A percentile compares a stretch with the other conserved stretches of the same genome.
Evolutionary conservation across 2,113 vertebrate species (phyloP).

Genomic region (Cyanoramphus novaezelandiae): DNA sequence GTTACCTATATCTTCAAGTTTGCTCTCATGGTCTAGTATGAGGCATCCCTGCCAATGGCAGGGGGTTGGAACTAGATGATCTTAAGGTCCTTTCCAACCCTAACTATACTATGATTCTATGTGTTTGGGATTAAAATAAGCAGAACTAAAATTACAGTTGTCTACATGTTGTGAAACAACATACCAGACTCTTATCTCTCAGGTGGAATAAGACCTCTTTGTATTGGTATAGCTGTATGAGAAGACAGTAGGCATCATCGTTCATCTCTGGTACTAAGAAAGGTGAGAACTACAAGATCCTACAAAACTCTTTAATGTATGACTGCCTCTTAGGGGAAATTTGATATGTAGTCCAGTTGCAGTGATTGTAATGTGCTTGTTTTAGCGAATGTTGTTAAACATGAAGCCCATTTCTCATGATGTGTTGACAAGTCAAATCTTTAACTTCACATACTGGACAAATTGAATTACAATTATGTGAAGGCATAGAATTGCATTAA

Average conservation of each 20-base stretch:
- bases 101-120: not conserved
- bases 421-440: not conserved
- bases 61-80: not conserved
- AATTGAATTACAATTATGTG: not conserved
- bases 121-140: not conserved
- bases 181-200: not conserved
- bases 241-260: not conserved
- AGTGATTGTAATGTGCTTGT: not conserved
- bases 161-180: not conserved
- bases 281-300: not conserved
- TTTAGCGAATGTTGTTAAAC: not conserved
- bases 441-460: not conserved
- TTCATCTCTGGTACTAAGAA: not conserved
- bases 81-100: not conserved
- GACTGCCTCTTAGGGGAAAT: slow-evolving; percentile 7
- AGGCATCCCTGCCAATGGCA: not conserved
- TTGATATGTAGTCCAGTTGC: not conserved
- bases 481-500: not conserved
- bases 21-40: not conserved
- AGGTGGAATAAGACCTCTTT: not conserved
- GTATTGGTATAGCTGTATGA: not conserved
- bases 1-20: not conserved
- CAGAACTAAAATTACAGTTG: not conserved
- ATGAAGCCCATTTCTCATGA: not conserved
- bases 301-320: not conserved